Base-by-base conservation (phyloP, 2,113 vertebrate species). In the Uria lomvia region DNA sequence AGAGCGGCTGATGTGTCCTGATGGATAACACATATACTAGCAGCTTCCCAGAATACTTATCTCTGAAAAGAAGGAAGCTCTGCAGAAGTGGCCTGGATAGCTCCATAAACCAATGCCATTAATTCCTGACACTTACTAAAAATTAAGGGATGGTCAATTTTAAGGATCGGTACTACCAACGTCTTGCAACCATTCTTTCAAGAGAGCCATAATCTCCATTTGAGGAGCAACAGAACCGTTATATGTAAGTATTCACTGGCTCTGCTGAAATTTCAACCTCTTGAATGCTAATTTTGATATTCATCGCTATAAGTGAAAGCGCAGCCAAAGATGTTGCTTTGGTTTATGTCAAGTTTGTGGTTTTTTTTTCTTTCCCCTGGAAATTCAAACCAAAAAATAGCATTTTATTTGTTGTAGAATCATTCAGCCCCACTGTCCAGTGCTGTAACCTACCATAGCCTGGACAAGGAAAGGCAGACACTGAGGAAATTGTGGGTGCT, bases 31-130 rank as follows among this genome's bases (percentile, higher is more conserved):
- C 42, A 59, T 24, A 24, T 17, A 43, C 63, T 60, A 93, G 86
- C 89, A 97, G 85, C 78, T 79, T 65, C 83, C 53, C 43, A 83
- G 86, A 95, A 94, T 83, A 96, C 36, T 70, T 73, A 70, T 17
- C 65, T 94, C 79, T 89, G 94, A 91, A 92, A 92, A 95, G 93
- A 93, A 92, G 65, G 55, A 79, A 82, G 59, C 30, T 58, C 29
- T 79, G 55, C 75, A 36, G 12, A 73, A 95, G 74, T 87, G 42
- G 78, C 59, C 76, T 73, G 88, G 83, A 83, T 65, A 94, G 55
- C 29, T 91, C 75, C 90, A 94, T 96, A 96, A 96, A 97, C 97
- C 95, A 97, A 75, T 59, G 71, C 27, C 75, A 77, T 88, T 86
- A 95, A 95, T 76, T 90, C 86, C 78, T 84, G 88, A 93, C 78